Evolutionary conservation across 2,797 vertebrate species (phyloP).

Genomic region (Ispidina picta): DNA sequence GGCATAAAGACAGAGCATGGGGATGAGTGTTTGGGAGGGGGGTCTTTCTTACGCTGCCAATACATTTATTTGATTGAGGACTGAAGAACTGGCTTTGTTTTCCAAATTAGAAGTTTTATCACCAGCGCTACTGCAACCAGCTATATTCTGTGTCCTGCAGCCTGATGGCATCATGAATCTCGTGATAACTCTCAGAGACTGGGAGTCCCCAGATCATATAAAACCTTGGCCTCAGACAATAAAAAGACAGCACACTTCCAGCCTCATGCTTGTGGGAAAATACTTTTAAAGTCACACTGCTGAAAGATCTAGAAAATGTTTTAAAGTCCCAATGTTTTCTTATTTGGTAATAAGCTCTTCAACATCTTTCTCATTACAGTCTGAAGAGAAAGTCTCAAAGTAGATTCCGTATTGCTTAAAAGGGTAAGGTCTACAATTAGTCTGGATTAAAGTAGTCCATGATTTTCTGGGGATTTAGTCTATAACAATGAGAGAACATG

Average conservation of each 20-base stretch:
- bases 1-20: neutral
- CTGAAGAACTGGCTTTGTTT: neutral
- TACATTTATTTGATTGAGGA: neutral
- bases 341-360: neutral
- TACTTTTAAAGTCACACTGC: neutral
- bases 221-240: neutral
- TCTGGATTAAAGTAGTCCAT: neutral
- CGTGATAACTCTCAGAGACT: neutral
- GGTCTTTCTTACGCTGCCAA: neutral
- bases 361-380: neutral
- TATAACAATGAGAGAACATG: neutral
- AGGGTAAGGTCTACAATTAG: neutral
- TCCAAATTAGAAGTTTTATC: neutral
- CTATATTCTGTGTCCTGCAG: neutral
- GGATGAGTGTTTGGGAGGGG: neutral
- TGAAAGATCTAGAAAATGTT: neutral
- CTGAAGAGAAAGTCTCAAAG: neutral
- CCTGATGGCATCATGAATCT: neutral
- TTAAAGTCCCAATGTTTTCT: accelerated
- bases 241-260: neutral
- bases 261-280: accelerated
- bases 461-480: neutral
- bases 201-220: accelerated
- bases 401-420: neutral
- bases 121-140: neutral